A percentile compares a stretch with the other conserved stretches of the same genome.
These are phyloP conservation scores for Nothobranchius kuhntae DNA, from an alignment of 2,113 vertebrate species.

Conservation along the genomic window DNA sequence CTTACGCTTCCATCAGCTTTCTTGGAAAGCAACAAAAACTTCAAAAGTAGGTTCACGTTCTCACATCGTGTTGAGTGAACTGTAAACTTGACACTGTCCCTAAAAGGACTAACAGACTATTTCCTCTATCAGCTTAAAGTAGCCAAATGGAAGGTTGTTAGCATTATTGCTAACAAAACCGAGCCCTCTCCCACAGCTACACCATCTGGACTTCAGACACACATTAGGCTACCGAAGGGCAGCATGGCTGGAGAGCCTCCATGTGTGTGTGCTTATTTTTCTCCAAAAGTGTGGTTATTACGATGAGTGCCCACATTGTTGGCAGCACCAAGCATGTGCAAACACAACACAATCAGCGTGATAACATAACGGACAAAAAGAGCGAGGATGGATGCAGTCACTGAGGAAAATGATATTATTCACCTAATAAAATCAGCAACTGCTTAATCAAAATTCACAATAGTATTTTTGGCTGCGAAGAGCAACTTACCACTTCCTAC, in stretches of 20 bases:
- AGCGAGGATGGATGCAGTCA: neutral
- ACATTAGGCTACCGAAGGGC: constrained; percentile 64
- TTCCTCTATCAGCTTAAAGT: constrained; percentile 12
- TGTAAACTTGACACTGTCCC: constrained; percentile 64
- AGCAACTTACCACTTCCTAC: constrained; percentile 13
- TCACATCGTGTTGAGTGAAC: constrained; percentile 27
- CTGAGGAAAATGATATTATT: constrained; percentile 8
- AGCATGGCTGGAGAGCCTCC: constrained; percentile 56
- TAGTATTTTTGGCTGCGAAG: constrained; percentile 14
- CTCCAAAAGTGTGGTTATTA: constrained; percentile 34
- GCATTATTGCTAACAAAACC: constrained; percentile 47
- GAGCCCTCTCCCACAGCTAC: constrained; percentile 71
- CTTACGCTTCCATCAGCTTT: constrained; percentile 28
- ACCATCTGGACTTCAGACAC: constrained; percentile 80
- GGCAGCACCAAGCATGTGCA: constrained; percentile 26
- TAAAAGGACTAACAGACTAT: constrained; percentile 62
- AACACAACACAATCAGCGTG: constrained; percentile 26
- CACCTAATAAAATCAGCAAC: constrained; percentile 9
- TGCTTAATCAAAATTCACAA: constrained; percentile 3
- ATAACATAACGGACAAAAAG: constrained; percentile 12
- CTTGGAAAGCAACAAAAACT: constrained; percentile 16
- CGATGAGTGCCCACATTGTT: constrained; percentile 23
- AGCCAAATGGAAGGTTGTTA: constrained; percentile 51
- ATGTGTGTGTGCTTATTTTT: constrained; percentile 18
- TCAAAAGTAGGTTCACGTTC: constrained; percentile 15